phyloP scores from a whole-genome alignment of 2,113 vertebrate species.

The Nothoprocta pentlandii region DNA sequence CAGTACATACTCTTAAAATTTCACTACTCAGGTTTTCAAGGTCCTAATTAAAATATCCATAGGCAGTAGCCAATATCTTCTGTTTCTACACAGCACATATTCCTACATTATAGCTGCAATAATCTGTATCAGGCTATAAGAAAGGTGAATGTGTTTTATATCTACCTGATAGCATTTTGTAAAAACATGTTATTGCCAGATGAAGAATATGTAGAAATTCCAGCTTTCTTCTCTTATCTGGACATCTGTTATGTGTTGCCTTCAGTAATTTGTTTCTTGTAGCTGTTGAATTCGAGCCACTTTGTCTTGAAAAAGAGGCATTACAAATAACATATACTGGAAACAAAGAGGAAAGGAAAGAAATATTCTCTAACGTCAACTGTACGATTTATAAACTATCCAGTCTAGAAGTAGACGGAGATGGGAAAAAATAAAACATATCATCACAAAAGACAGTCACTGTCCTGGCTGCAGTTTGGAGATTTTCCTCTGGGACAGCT shows the following conservation, averaged over 20 bases:
- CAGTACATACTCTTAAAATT: slow-evolving; percentile 38
- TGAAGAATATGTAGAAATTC: background rate
- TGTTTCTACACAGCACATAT: background rate
- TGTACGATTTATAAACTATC: background rate
- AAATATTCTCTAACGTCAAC: background rate
- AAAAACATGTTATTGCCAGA: background rate
- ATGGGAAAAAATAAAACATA: background rate
- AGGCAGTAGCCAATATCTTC: background rate
- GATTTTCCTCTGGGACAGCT: slow-evolving; percentile 28
- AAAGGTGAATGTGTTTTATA: background rate
- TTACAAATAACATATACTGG: background rate
- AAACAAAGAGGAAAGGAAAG: background rate
- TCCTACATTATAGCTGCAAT: background rate
- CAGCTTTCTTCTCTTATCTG: background rate
- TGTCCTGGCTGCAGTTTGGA: slow-evolving; percentile 37
- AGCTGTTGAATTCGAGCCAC: background rate
- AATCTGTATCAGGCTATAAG: background rate
- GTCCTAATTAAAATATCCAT: slow-evolving; percentile 35
- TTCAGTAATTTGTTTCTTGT: background rate
- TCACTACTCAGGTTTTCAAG: slow-evolving; percentile 3
- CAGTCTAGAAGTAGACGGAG: background rate
- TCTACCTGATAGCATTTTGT: background rate
- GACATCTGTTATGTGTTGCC: background rate
- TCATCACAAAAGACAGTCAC: background rate
- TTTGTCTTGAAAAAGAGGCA: background rate